Conservation (phyloP, 2,888 invertebrate genomes). For the Nebria salina region DNA sequence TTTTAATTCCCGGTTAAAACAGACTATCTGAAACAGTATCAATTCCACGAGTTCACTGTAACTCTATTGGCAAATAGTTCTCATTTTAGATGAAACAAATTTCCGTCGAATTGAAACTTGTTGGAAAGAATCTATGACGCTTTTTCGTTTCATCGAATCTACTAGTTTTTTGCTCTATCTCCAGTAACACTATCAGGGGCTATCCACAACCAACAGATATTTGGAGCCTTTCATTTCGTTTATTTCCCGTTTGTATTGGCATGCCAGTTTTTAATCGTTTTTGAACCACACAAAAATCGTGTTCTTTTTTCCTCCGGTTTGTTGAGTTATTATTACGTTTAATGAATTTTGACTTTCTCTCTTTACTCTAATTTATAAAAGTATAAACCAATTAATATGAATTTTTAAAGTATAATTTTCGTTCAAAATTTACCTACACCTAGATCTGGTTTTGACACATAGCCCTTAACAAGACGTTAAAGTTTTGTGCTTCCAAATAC, state of each 20-base stretch:
- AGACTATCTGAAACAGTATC: background rate
- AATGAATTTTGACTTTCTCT: background rate
- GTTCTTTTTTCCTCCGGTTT: slow-evolving; percentile 24
- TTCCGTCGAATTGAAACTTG: background rate
- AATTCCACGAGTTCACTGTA: background rate
- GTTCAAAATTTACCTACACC: too few relatives aligned
- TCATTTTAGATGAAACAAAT: background rate
- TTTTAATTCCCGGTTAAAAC: background rate
- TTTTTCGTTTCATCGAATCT: background rate
- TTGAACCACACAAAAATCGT: slow-evolving; percentile 32
- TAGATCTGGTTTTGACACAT: too few relatives aligned
- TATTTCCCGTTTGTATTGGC: background rate
- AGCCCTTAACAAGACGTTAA: too few relatives aligned
- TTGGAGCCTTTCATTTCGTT: background rate
- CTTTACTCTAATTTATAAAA: too few relatives aligned
- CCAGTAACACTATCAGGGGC: background rate
- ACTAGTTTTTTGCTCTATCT: background rate
- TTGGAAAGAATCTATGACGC: background rate
- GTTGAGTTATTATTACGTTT: background rate
- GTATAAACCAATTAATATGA: too few relatives aligned
- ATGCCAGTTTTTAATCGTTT: slow-evolving; percentile 16
- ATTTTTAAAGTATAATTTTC: too few relatives aligned
- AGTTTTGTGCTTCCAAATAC: too few relatives aligned
- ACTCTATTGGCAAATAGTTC: background rate
- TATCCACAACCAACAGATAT: slow-evolving; percentile 9